Conservation (phyloP, 2,888 invertebrate genomes). For the Euzetes globulus region DNA sequence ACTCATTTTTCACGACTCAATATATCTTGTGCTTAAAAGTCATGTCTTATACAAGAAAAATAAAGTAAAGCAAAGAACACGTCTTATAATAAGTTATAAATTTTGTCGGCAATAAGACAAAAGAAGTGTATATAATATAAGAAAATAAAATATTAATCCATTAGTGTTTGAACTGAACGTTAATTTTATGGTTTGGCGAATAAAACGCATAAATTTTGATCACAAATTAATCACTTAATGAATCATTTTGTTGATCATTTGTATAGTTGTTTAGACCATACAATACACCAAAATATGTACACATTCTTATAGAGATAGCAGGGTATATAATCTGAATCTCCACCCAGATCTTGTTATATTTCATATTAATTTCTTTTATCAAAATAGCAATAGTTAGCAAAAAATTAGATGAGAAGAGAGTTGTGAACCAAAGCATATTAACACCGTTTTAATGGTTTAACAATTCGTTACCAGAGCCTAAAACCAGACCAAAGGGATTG, state of each 20-base stretch:
- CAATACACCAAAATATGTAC: background rate
- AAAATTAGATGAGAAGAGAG: background rate
- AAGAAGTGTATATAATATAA: too few relatives aligned
- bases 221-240: slow-evolving; percentile 14
- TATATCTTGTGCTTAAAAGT: too few relatives aligned
- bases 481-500: background rate
- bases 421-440: slow-evolving; percentile 5
- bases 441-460: background rate
- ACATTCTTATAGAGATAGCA: background rate
- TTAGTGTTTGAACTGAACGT: too few relatives aligned
- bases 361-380: background rate
- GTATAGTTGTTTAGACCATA: background rate
- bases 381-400: background rate
- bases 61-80: too few relatives aligned
- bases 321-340: background rate
- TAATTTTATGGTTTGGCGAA: background rate
- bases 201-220: background rate
- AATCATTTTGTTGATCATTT: slow-evolving; percentile 17
- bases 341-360: background rate
- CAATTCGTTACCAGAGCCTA: background rate
- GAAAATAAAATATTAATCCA: too few relatives aligned
- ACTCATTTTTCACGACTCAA: too few relatives aligned
- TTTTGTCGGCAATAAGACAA: too few relatives aligned
- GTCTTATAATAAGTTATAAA: too few relatives aligned
- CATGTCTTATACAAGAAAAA: too few relatives aligned